Evolutionary conservation across 92 coral and sea anemone genomes (phyloP), one percentile per base, ranked within the genome.

Genomic region (Siderastrea radians): DNA sequence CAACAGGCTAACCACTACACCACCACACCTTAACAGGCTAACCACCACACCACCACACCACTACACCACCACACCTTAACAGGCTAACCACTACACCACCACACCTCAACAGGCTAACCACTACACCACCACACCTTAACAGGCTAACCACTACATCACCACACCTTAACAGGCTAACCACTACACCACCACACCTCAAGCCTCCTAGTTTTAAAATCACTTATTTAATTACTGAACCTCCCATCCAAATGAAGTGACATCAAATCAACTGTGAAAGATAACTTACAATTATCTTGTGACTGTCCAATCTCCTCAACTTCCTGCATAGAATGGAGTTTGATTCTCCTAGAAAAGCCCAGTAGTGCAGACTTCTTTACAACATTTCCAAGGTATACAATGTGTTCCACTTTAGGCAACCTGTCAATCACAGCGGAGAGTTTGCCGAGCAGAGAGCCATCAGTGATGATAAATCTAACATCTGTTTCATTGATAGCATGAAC

Each of bases 241-340:
- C 38, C 38, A 26, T 26, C 38, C 38, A 26, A 26, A 26, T 26
- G 38, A 26, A 26, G 38, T 26, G 38, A 50, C 60, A 52, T 15
- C 60, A 26, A 43, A 75, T 53, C 17, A 49, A 50, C 38, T 51
- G 4, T 44, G 61, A 55, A 7, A 55, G 8, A 55, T 2, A 16
- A 84, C 95, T 88, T 86, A 96, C 99, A 55, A 77, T 95, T 84
- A 73, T 84, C 93, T 72, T 96, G 86, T 69, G 94, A 90, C 9
- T 93, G 83, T 53, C 99, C 99, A 58, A 95, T 85, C 68, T 93
- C 94, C 85, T 97, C 98, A 71, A 97, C 96, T 48, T 97, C 98
- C 11, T 61, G 45, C 93, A 97, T 95, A 10, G 99, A 95, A 57
- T 88, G 91, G 79, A 97, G 78, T 79, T 95, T 92, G 6, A 95